A percentile compares a stretch with the other conserved stretches of the same genome.
phyloP scores from a whole-genome alignment of 2,888 invertebrate species.

The Acrobasis consociella region DNA sequence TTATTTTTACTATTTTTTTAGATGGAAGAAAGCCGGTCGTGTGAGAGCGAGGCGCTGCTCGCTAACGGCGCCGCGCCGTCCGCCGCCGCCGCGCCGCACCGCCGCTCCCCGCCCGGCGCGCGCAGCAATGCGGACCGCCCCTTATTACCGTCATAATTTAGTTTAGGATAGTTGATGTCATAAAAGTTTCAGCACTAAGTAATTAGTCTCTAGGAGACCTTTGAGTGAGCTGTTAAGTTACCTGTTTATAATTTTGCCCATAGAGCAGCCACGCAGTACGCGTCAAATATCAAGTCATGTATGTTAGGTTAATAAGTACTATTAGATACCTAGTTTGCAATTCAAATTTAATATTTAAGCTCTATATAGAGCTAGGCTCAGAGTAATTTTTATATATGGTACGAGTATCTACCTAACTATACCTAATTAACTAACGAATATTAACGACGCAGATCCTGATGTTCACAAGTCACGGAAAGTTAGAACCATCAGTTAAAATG shows the following conservation, averaged over 20 bases:
- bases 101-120: conserved; percentile 23
- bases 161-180: neutral
- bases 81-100: conserved; percentile 31
- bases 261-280: neutral
- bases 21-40: conserved; percentile 38
- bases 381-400: neutral
- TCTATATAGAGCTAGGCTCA: neutral
- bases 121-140: conserved; percentile 36
- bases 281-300: neutral
- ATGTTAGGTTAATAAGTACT: neutral
- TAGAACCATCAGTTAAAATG: no score
- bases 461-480: no score
- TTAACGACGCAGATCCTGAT: no score
- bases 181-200: neutral
- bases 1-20: conserved; percentile 24
- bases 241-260: neutral
- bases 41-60: conserved; percentile 45
- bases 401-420: no score
- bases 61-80: conserved; percentile 38
- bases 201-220: neutral
- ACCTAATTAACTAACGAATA: no score
- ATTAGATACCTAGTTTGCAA: neutral
- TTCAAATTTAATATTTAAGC: neutral
- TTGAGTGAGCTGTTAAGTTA: neutral
- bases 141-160: conserved; percentile 29